Conservation (phyloP, 2,113 vertebrate species). For the Corvus hawaiiensis region DNA sequence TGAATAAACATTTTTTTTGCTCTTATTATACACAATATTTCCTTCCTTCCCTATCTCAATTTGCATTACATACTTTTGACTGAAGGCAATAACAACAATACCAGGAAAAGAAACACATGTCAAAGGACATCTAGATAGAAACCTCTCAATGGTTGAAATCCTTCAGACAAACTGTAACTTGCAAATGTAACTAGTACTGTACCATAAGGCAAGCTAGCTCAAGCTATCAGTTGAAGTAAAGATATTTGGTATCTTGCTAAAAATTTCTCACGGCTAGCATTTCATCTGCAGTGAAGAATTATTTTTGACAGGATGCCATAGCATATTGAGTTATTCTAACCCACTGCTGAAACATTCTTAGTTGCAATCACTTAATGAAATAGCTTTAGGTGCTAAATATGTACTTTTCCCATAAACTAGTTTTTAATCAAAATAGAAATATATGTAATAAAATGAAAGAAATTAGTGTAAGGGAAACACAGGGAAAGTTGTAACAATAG, state of each 20-base stretch:
- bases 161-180: background rate
- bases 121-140: background rate
- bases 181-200: background rate
- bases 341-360: background rate
- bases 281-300: background rate
- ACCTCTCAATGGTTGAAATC: background rate
- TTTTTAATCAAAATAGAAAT: background rate
- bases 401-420: background rate
- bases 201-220: background rate
- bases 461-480: background rate
- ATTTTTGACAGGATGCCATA: background rate
- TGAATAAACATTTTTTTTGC: conserved; percentile 11
- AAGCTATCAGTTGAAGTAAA: background rate
- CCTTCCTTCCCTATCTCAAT: background rate
- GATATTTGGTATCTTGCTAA: background rate
- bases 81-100: background rate
- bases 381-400: background rate
- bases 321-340: background rate
- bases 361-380: background rate
- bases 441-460: background rate
- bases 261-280: background rate
- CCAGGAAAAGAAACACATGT: background rate
- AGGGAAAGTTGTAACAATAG: background rate
- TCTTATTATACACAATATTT: background rate
- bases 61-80: background rate